Evolutionary conservation across 2,113 vertebrate species (phyloP).

Genomic region (Astur gentilis): DNA sequence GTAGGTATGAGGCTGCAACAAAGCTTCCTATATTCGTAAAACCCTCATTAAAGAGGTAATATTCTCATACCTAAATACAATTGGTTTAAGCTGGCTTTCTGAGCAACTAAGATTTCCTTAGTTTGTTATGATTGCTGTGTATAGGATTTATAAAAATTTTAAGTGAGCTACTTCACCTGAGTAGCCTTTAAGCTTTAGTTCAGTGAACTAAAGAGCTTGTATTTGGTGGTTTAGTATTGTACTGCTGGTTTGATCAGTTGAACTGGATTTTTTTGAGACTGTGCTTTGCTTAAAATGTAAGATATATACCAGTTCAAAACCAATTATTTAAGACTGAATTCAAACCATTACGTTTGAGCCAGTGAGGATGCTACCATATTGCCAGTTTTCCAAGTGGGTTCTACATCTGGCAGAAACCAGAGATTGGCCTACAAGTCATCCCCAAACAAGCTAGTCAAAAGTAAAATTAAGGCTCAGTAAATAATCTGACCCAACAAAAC

Average conservation of each 20-base stretch:
- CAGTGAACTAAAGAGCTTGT: not conserved
- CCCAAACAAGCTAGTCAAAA: not conserved
- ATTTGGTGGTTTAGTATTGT: not conserved
- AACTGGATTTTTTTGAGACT: not conserved
- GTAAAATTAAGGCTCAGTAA: not conserved
- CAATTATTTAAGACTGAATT: not conserved
- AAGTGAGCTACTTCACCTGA: not conserved
- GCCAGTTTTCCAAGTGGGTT: not conserved
- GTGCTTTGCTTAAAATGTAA: not conserved
- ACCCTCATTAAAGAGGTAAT: not conserved
- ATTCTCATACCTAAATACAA: not conserved
- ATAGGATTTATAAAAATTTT: not conserved
- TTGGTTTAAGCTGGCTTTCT: not conserved
- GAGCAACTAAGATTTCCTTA: not conserved
- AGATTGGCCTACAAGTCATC: not conserved
- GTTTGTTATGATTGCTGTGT: not conserved
- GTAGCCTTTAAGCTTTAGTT: not conserved
- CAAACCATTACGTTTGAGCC: not conserved
- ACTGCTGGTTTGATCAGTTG: not conserved
- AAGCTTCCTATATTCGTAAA: not conserved
- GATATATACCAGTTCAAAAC: accelerated
- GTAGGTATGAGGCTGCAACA: accelerated
- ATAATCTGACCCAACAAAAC: conserved; percentile 4
- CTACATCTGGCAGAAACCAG: not conserved
- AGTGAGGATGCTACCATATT: not conserved